These are phyloP conservation scores for Arrhopalites spinosus DNA, from an alignment of 2,888 invertebrate species.

Conservation along the genomic window DNA sequence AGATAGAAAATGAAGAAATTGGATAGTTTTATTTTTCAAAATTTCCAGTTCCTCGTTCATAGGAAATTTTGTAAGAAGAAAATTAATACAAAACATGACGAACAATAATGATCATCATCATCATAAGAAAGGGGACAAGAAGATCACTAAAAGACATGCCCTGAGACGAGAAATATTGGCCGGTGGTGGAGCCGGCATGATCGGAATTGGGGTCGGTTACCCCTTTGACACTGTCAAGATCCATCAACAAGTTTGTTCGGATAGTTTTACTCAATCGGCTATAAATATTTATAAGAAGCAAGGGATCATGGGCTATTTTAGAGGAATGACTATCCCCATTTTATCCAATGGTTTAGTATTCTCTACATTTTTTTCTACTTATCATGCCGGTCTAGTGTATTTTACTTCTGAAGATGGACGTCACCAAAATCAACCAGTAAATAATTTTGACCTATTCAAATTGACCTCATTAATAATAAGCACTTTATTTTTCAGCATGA, in stretches of 20 bases:
- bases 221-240: conserved; percentile 9
- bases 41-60: too few relatives aligned
- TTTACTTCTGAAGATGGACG: background rate
- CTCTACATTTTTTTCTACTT: background rate
- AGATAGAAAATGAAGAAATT: too few relatives aligned
- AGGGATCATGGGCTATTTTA: background rate
- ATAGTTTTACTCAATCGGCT: background rate
- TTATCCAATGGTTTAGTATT: background rate
- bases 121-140: too few relatives aligned
- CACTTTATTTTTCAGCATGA: background rate
- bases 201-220: background rate
- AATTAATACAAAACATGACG: too few relatives aligned
- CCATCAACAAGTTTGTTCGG: background rate
- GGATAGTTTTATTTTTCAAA: too few relatives aligned
- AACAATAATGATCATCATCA: too few relatives aligned
- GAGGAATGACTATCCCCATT: background rate
- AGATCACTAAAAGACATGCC: too few relatives aligned
- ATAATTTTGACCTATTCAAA: background rate
- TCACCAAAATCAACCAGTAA: background rate
- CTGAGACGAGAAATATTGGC: too few relatives aligned
- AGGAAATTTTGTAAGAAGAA: too few relatives aligned
- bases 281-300: background rate
- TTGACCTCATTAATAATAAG: background rate
- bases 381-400: background rate
- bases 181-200: background rate